A percentile compares a stretch with the other conserved stretches of the same genome.
These are phyloP conservation scores for Machaerirhynchus nigripectus DNA, from an alignment of 2,113 vertebrate genomes.

Conservation along the genomic window DNA sequence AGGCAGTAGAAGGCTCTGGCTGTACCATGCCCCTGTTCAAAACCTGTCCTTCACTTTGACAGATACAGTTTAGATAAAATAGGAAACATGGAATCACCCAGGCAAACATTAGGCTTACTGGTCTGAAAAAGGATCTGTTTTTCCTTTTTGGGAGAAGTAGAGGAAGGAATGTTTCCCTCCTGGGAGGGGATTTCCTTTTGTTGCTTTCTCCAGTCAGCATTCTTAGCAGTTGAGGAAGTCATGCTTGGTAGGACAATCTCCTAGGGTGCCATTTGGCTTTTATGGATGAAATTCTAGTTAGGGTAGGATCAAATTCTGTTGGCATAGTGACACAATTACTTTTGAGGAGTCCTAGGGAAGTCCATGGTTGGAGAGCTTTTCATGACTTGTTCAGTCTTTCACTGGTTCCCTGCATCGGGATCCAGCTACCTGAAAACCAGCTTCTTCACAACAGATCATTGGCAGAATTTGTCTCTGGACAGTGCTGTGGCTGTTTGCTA, in stretches of 20 bases:
- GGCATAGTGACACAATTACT: not conserved
- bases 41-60: not conserved
- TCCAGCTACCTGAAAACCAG: not conserved
- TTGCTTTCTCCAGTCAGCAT: not conserved
- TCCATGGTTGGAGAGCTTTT: not conserved
- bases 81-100: not conserved
- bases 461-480: not conserved
- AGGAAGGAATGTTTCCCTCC: not conserved
- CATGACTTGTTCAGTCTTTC: not conserved
- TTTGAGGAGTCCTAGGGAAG: not conserved
- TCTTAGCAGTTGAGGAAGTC: not conserved
- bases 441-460: not conserved
- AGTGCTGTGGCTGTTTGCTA: not conserved
- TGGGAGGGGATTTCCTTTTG: not conserved
- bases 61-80: not conserved
- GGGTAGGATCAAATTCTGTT: not conserved
- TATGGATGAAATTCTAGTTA: not conserved
- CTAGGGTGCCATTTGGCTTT: not conserved
- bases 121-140: not conserved
- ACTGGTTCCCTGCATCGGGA: not conserved
- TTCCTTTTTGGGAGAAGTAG: not conserved
- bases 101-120: not conserved
- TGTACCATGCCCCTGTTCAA: not conserved
- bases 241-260: not conserved
- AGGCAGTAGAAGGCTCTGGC: not conserved